Conservation (phyloP, 2,888 invertebrate species). For the Ophioninae sp. region DNA sequence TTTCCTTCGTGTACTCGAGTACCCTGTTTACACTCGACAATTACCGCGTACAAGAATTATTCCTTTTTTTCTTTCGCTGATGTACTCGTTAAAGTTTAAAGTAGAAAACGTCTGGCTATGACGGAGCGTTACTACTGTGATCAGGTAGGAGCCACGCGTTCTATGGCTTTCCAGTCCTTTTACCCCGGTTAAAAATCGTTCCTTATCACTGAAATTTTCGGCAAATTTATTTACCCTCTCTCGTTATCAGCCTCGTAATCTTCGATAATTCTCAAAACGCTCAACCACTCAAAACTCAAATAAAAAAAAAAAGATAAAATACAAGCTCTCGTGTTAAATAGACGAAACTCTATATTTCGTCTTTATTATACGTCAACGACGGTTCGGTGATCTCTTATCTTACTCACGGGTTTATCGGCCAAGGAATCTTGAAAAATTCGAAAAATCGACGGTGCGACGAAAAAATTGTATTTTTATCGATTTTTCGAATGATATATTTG, state of each 20-base stretch:
- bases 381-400: neutral
- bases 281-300: conserved; percentile 2
- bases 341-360: neutral
- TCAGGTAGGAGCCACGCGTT: conserved; percentile 8
- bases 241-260: too few relatives aligned
- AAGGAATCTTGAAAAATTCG: neutral
- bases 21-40: conserved; percentile 8
- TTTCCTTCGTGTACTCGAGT: too few relatives aligned
- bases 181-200: neutral
- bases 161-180: neutral
- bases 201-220: conserved; percentile 7
- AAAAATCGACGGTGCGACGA: neutral
- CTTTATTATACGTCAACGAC: neutral
- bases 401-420: conserved; percentile 20
- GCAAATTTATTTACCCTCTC: neutral
- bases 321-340: too few relatives aligned
- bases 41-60: neutral
- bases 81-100: neutral
- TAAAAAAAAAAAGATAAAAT: neutral
- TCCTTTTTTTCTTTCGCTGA: neutral
- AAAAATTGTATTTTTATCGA: neutral
- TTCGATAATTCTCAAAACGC: neutral
- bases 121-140: conserved; percentile 51
- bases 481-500: too few relatives aligned
- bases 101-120: conserved; percentile 37